Base-by-base conservation (phyloP, 2,888 invertebrate genomes). In the Tetragonisca angustula region DNA sequence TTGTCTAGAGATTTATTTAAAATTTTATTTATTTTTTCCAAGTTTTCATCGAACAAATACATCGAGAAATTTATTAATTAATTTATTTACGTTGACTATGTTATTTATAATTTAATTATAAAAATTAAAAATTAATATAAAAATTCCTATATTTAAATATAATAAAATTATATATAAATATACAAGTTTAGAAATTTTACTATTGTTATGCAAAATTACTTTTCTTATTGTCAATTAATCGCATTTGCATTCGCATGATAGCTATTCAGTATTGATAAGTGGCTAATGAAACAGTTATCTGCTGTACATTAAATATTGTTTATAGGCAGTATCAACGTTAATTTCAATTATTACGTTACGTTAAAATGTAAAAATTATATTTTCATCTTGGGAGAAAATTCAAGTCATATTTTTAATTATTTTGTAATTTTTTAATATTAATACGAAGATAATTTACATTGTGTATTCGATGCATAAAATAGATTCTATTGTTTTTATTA, bases 361-460 rank as follows among this genome's bases (percentile, higher is more conserved):
- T n/a, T 56, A 15, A 59, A 59, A 59, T n/a, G 15, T 59, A n/a
- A 59, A 59, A 59, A n/a, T n/a, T 59, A 59, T 59, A 59, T 59
- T 59, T 15, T 59, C 56, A n/a, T n/a, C 24, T 59, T 15, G 24
- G 15, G 0, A n/a, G 43, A 9, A 43, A 43, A 43, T 43, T 43
- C 11, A 11, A 43, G 43, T 43, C 43, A 43, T 9, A 9, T 43
- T 43, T 43, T 43, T 43, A 43, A 43, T 43, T 43, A 43, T 43
- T 43, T 43, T 43, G 43, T 43, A 43, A 43, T 43, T 43, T 43
- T 43, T 43, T 43, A 43, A 43, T 43, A 9, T 43, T 43, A 43
- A 43, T 43, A 43, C 43, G 9, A 43, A 43, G 9, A 43, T 43
- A 43, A 43, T 6, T 43, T 21, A 52, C 21, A 52, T 52, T 21